phyloP scores from a whole-genome alignment of 2,113 vertebrate genomes.

The Addax nasomaculatus region DNA sequence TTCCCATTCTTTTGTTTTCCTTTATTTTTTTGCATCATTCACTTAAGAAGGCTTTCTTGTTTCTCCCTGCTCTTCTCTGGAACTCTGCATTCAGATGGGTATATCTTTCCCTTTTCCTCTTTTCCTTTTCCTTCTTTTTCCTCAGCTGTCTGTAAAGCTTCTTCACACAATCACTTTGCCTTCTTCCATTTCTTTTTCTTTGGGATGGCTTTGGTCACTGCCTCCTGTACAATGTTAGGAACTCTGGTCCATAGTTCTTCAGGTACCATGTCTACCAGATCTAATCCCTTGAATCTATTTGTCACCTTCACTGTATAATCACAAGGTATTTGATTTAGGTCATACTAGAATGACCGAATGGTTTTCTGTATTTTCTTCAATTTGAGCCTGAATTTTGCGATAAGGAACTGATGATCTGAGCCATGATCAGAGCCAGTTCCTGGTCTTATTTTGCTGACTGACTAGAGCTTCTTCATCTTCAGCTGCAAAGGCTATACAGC shows the following conservation, averaged over 20 bases:
- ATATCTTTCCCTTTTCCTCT: not conserved
- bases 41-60: not conserved
- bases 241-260: not conserved
- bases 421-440: not conserved
- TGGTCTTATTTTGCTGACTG: not conserved
- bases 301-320: not conserved
- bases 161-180: not conserved
- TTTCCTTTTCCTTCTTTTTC: not conserved
- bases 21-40: not conserved
- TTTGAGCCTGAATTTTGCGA: not conserved
- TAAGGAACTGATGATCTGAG: not conserved
- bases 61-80: not conserved
- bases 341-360: not conserved
- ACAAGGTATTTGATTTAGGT: not conserved
- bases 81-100: not conserved
- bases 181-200: not conserved
- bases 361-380: not conserved
- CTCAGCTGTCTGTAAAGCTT: not conserved
- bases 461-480: not conserved
- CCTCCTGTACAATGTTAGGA: not conserved
- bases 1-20: not conserved
- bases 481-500: not conserved
- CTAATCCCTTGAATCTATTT: not conserved
- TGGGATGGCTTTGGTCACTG: not conserved
- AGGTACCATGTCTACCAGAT: not conserved